Conservation (phyloP, 2,797 vertebrate genomes). For the Gobio occitaniae region DNA sequence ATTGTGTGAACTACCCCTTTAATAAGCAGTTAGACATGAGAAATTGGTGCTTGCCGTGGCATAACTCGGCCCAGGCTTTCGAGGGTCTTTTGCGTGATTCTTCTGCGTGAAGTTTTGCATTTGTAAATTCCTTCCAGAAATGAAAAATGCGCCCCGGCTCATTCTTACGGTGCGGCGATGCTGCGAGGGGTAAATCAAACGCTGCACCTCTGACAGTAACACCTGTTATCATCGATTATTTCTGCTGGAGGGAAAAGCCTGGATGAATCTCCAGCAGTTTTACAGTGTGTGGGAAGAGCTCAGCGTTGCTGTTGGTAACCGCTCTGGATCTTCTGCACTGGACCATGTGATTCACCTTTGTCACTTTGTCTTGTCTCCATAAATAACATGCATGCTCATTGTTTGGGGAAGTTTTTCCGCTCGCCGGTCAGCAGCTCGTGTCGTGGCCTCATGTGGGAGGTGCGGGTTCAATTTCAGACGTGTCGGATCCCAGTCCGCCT, state of each 20-base stretch:
- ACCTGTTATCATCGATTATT: not conserved
- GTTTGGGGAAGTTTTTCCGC: not conserved
- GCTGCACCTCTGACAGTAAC: not conserved
- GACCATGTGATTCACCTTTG: constrained; percentile 15
- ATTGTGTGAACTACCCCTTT: no score
- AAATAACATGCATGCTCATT: not conserved
- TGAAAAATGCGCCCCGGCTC: not conserved
- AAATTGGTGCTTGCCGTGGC: not conserved
- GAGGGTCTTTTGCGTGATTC: no score
- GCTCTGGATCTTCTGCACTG: not conserved
- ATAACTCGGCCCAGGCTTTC: no score
- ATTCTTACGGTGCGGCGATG: not conserved
- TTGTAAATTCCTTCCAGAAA: not conserved
- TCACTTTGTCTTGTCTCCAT: not conserved
- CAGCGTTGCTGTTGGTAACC: constrained; percentile 58
- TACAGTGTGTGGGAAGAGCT: constrained; percentile 26
- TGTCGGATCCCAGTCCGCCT: not conserved
- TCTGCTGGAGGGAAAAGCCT: not conserved
- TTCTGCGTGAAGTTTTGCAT: not conserved
- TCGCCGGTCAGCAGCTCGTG: not conserved
- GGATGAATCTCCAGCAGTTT: constrained; percentile 36
- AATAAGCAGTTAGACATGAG: not conserved
- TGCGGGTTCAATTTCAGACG: not conserved
- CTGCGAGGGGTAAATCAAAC: not conserved
- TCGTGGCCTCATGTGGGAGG: not conserved